Percentiles rank a stretch among this genome's conserved stretches.
Conservation (phyloP, 2,888 invertebrate genomes). For the Epistrophella euchroma region DNA sequence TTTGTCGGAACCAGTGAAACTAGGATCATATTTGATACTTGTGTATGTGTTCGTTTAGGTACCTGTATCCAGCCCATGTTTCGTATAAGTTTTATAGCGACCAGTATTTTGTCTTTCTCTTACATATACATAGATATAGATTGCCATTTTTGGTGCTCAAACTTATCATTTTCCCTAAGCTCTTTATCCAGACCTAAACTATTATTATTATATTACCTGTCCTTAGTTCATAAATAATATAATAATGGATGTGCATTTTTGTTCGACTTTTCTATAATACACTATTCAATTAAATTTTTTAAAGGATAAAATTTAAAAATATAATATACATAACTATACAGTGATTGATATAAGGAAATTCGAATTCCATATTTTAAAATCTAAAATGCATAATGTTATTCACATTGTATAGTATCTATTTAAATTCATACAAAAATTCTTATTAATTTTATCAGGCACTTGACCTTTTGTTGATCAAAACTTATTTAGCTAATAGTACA, state of each 20-base stretch:
- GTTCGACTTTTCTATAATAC: not conserved
- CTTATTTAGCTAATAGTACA: conserved; percentile 36
- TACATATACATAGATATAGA: not conserved
- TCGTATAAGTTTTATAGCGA: not conserved
- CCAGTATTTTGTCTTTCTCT: not conserved
- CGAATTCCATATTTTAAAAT: conserved; percentile 19
- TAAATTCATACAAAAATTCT: conserved; percentile 53
- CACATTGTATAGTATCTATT: conserved; percentile 40
- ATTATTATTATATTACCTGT: not conserved
- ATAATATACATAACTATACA: conserved; percentile 5
- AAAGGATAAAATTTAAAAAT: conserved; percentile 1
- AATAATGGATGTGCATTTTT: not conserved
- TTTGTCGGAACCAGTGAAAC: too few relatives aligned
- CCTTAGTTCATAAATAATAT: not conserved
- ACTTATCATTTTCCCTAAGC: not conserved
- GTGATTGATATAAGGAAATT: conserved; percentile 27
- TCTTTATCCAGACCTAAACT: not conserved
- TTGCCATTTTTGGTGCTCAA: not conserved
- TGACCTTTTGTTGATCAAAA: conserved; percentile 55
- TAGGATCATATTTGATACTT: too few relatives aligned
- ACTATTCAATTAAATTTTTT: not conserved
- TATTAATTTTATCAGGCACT: conserved; percentile 48
- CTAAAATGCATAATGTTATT: conserved; percentile 31
- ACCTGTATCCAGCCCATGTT: too few relatives aligned
- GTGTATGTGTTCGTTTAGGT: too few relatives aligned